Evolutionary conservation across 92 coral and sea anemone species (phyloP).

Genomic region (Muricea muricata): DNA sequence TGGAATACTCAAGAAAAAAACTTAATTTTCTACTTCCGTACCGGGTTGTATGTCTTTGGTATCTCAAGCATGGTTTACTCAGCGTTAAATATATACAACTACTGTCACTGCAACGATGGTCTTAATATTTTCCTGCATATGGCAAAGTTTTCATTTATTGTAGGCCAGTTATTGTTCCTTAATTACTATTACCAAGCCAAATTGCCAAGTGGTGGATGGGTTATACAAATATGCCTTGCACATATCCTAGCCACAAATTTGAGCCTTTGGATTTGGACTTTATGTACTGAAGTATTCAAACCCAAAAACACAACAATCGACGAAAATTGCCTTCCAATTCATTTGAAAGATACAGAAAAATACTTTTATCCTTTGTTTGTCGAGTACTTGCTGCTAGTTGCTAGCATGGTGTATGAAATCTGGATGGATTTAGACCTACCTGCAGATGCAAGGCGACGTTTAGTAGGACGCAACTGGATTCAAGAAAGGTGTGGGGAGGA

Average conservation of each 20-base stretch:
- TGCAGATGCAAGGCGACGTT: neutral
- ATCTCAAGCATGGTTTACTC: constrained; percentile 20
- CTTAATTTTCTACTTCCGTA: constrained; percentile 14
- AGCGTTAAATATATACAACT: neutral
- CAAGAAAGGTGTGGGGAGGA: neutral
- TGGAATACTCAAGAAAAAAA: neutral
- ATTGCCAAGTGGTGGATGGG: neutral
- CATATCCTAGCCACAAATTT: constrained; percentile 23
- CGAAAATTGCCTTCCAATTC: neutral
- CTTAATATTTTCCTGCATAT: neutral
- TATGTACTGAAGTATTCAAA: constrained; percentile 12
- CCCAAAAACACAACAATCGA: neutral
- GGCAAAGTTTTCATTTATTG: neutral
- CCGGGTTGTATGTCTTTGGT: constrained; percentile 38
- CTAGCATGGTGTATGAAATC: constrained; percentile 38
- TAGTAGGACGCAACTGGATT: neutral
- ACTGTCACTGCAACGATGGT: neutral
- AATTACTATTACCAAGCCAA: constrained; percentile 23
- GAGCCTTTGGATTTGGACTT: constrained; percentile 37
- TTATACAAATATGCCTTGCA: constrained; percentile 17
- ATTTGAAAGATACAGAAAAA: neutral
- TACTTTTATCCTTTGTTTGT: constrained; percentile 34
- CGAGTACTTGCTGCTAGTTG: constrained; percentile 31
- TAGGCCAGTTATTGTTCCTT: constrained; percentile 12
- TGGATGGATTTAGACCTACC: constrained; percentile 2